Percentiles rank a stretch among this genome's conserved stretches.
Evolutionary conservation across 2,113 vertebrate genomes (phyloP).

Genomic region (Platanista minor): DNA sequence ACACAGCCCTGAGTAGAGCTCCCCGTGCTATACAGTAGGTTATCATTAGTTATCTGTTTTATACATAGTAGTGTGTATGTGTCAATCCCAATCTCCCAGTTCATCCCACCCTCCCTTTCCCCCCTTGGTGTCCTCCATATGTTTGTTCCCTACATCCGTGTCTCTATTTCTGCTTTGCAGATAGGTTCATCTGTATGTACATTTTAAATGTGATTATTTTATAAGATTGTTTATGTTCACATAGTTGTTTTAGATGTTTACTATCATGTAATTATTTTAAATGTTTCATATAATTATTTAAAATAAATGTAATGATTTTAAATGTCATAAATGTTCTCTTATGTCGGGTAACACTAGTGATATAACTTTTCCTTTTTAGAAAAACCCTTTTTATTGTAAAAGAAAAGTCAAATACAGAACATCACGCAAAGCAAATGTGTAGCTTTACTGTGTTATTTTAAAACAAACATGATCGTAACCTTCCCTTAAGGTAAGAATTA

Average conservation of each 20-base stretch:
- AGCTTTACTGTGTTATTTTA: background rate
- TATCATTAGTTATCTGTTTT: too few relatives aligned
- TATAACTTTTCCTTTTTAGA: background rate
- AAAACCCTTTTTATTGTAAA: background rate
- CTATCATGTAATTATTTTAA: background rate
- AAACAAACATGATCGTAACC: background rate
- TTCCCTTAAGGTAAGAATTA: background rate
- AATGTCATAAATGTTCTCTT: background rate
- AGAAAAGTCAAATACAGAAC: background rate
- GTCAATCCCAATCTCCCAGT: too few relatives aligned
- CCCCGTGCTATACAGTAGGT: too few relatives aligned
- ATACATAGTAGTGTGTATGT: too few relatives aligned
- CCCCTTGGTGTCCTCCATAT: too few relatives aligned
- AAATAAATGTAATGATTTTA: background rate
- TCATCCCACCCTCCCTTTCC: too few relatives aligned
- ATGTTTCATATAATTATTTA: background rate
- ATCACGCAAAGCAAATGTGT: too few relatives aligned
- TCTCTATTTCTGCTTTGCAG: too few relatives aligned
- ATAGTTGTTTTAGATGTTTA: background rate
- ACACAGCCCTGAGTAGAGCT: too few relatives aligned
- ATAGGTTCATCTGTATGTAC: too few relatives aligned
- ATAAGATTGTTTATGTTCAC: background rate
- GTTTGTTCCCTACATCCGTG: too few relatives aligned
- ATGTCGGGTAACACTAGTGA: background rate
- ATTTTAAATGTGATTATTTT: background rate